Conservation (phyloP, 2,797 vertebrate genomes). For the Scarus forsteni region DNA sequence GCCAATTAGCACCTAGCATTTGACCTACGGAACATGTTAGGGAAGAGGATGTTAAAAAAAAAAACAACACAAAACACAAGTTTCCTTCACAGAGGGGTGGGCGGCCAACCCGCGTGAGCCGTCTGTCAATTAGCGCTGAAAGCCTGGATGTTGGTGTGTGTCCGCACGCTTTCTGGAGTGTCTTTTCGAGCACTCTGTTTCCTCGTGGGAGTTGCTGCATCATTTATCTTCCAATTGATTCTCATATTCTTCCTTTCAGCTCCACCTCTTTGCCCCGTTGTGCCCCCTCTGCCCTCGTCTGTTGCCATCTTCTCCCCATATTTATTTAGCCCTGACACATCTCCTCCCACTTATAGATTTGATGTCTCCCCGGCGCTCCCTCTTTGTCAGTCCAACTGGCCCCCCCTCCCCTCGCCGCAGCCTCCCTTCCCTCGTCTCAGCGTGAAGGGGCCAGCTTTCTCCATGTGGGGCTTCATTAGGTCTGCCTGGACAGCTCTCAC, state of each 20-base stretch:
- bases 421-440: slow-evolving; percentile 34
- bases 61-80: neutral
- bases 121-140: slow-evolving; percentile 80
- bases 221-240: slow-evolving; percentile 68
- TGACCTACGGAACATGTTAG: slow-evolving; percentile 57
- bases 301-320: slow-evolving; percentile 50
- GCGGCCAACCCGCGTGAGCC: slow-evolving; percentile 61
- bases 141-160: slow-evolving; percentile 48
- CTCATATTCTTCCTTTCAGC: slow-evolving; percentile 44
- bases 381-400: slow-evolving; percentile 48
- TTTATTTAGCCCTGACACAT: slow-evolving; percentile 64
- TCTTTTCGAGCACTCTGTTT: slow-evolving; percentile 43
- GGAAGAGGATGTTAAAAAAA: neutral
- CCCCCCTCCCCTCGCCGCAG: slow-evolving; percentile 7
- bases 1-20: slow-evolving; percentile 80
- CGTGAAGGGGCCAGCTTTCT: slow-evolving; percentile 53
- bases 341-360: slow-evolving; percentile 73
- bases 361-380: slow-evolving; percentile 48
- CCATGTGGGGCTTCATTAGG: slow-evolving; percentile 80
- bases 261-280: slow-evolving; percentile 28
- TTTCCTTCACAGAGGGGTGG: slow-evolving; percentile 54
- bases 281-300: slow-evolving; percentile 44
- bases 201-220: slow-evolving; percentile 51
- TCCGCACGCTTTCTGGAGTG: slow-evolving; percentile 43
- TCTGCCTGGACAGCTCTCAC: slow-evolving; percentile 72